Conservation (phyloP, 2,888 invertebrate species). For the Neria commutata region DNA sequence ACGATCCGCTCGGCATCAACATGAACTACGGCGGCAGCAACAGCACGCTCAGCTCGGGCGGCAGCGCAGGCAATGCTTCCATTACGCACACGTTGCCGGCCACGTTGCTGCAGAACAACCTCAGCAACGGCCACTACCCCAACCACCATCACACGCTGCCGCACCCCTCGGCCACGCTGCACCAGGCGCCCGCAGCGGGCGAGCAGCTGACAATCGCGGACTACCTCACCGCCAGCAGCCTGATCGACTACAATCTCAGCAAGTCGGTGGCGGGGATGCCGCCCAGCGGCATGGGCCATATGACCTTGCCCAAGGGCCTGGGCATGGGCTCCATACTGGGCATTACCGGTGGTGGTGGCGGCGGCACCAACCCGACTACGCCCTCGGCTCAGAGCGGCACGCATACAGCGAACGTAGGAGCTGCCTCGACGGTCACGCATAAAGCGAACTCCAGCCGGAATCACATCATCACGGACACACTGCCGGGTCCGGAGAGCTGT, state of each 20-base stretch:
- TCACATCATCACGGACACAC: conserved; percentile 81
- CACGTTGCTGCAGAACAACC: conserved; percentile 29
- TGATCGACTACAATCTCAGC: conserved; percentile 58
- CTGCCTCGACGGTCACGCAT: conserved; percentile 50
- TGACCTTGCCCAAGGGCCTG: conserved; percentile 54
- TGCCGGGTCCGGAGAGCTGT: conserved; percentile 89
- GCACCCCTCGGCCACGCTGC: conserved; percentile 34
- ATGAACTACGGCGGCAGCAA: conserved; percentile 48
- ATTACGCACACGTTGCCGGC: conserved; percentile 28
- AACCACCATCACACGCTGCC: conserved; percentile 53
- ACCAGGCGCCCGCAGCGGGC: conserved; percentile 26
- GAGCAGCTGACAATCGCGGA: conserved; percentile 58
- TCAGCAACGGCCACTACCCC: conserved; percentile 28
- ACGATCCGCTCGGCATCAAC: conserved; percentile 52
- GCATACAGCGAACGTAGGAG: conserved; percentile 34
- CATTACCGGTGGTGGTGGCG: conserved; percentile 15
- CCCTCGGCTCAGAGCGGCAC: conserved; percentile 33
- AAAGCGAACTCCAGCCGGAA: conserved; percentile 67
- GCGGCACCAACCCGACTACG: conserved; percentile 36
- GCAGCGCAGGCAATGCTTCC: conserved; percentile 16
- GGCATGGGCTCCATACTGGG: conserved; percentile 39
- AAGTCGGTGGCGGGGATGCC: conserved; percentile 47
- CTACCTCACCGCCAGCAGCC: conserved; percentile 57
- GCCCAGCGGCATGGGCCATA: conserved; percentile 39
- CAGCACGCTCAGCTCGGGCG: conserved; percentile 37